Evolutionary conservation across 2,113 vertebrate genomes (phyloP).

Genomic region (Silurus glanis): DNA sequence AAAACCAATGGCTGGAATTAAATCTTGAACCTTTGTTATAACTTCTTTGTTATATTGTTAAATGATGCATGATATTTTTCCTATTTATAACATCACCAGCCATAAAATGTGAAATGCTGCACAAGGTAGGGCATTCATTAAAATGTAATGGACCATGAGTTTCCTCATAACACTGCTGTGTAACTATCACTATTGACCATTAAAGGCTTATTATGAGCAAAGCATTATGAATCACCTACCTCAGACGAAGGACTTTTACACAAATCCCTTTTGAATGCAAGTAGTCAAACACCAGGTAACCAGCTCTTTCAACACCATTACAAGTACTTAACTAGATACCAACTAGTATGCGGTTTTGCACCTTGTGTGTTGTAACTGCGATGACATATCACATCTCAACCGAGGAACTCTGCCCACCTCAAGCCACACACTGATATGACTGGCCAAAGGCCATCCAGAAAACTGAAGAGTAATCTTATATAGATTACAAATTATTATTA

Average conservation of each 20-base stretch:
- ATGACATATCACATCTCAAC: background rate
- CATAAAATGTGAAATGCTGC: background rate
- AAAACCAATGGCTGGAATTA: background rate
- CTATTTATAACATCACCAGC: background rate
- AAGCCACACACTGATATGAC: background rate
- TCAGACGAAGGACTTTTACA: background rate
- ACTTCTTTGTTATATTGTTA: background rate
- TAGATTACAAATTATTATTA: no score
- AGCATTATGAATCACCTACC: background rate
- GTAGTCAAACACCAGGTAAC: background rate
- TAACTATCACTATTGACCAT: background rate
- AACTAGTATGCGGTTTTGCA: background rate
- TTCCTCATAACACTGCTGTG: background rate
- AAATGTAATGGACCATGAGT: background rate
- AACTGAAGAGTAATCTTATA: background rate
- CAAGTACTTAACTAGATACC: background rate
- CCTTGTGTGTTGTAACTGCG: background rate
- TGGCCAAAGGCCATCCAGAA: slow-evolving; percentile 18
- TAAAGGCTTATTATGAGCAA: background rate
- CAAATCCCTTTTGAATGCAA: background rate
- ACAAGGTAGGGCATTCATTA: background rate
- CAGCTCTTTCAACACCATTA: background rate
- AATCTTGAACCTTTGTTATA: background rate
- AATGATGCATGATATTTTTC: background rate
- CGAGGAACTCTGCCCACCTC: background rate